Evolutionary conservation across 30 jellyfish, hydroid and myxozoan genomes (phyloP), one percentile per base, ranked within the genome.

Genomic region (Turritopsis dohrnii): DNA sequence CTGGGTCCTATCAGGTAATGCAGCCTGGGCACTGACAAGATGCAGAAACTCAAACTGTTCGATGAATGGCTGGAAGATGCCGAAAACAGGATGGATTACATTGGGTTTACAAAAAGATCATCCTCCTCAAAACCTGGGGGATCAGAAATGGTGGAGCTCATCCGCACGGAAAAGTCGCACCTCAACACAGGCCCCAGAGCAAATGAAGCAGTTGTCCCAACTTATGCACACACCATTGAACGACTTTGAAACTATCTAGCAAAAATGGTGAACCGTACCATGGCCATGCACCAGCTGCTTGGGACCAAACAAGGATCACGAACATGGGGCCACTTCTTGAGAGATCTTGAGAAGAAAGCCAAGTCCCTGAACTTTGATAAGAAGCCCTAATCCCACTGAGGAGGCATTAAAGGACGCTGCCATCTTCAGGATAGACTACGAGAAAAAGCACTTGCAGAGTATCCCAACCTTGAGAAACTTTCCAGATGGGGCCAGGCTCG

Each of bases 1-100:
- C 80, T 76, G 20, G 84, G 84, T 17, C 84, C 84, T 21, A 76
- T 76, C 79, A 79, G 84, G 25, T 80, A 76, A 76, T 76, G 84
- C 79, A 29, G 81, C 21, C 84, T 27, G 26, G 84, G 84, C 18
- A 76, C 84, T 0, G 84, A 76, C 80, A 76, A 76, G 29, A 76
- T 76, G 84, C 79, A 30, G 84, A 76, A 76, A 76, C 84, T 76
- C 29, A 76, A 76, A 79, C 18, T 76, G 20, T 76, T 76, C 80
- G 29, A 76, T 29, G 84, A 76, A 76, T 76, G 81, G 81, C 20
- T 72, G 81, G 81, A 72, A 72, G 81, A 72, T 72, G 81, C 81
- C 18, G 81, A 72, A 21, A 72, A 72, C 81, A 72, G 1, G 0
- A 72, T 72, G 81, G 24, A 0, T 19, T 76, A 52, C 80, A 27